Percentiles rank a stretch among this genome's conserved stretches.
phyloP scores from a whole-genome alignment of 2,113 vertebrate species.

The Isurus oxyrinchus region DNA sequence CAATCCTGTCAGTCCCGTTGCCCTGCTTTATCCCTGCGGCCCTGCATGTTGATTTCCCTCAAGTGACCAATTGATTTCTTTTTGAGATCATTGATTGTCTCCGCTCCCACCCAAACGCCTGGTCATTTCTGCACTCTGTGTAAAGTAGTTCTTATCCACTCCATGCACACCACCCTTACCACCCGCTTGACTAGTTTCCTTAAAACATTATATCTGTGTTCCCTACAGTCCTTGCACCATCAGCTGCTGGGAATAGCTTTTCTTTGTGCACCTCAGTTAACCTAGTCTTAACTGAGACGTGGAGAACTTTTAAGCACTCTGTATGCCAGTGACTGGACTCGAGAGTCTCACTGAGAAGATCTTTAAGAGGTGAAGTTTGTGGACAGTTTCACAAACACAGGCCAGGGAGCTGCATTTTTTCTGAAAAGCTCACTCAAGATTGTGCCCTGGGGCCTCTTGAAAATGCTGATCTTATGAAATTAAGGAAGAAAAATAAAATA shows the following conservation, averaged over 20 bases:
- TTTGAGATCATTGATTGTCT: not conserved
- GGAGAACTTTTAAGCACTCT: not conserved
- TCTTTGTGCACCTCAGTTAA: not conserved
- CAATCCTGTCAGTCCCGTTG: not conserved
- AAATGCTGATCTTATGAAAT: constrained; percentile 51
- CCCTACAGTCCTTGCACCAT: not conserved
- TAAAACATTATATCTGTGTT: not conserved
- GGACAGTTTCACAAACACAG: constrained; percentile 47
- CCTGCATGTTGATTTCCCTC: not conserved
- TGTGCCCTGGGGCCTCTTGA: constrained; percentile 53
- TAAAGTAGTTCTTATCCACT: not conserved
- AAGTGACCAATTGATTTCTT: not conserved
- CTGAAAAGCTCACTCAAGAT: constrained; percentile 46
- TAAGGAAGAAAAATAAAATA: constrained; percentile 37
- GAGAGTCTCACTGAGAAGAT: constrained; percentile 41
- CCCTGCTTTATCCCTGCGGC: not conserved
- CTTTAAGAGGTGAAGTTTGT: constrained; percentile 37
- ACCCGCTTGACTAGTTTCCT: not conserved
- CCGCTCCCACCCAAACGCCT: not conserved
- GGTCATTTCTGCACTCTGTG: not conserved
- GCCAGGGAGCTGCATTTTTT: constrained; percentile 44
- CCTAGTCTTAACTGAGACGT: not conserved
- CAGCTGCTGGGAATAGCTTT: not conserved
- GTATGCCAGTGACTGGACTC: not conserved
- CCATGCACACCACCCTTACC: too few species aligned